Evolutionary conservation across 2,888 invertebrate species (phyloP).

Genomic region (Scaptomyza reducta): DNA sequence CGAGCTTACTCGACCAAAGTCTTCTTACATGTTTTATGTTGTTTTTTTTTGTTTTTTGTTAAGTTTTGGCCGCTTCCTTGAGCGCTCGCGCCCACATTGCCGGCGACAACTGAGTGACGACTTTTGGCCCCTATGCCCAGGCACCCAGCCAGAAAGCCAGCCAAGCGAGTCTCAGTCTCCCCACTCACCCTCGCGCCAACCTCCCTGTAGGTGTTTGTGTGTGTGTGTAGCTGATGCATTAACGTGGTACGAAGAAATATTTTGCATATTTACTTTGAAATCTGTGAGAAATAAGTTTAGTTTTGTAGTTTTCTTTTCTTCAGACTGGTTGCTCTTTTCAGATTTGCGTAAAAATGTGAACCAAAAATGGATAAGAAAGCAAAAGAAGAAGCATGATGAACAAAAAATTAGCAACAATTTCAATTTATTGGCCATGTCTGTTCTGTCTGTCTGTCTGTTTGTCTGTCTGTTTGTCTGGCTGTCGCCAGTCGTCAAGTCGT

Average conservation of each 20-base stretch:
- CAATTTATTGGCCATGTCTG: conserved; percentile 66
- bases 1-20: too few species aligned
- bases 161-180: conserved; percentile 43
- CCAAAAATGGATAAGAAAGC: background rate
- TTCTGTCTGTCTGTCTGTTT: conserved; percentile 27
- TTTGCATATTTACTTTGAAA: conserved; percentile 78
- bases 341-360: conserved; percentile 13
- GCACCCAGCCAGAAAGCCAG: conserved; percentile 21
- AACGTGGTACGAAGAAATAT: conserved; percentile 76
- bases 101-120: conserved; percentile 56
- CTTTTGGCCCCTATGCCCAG: conserved; percentile 50
- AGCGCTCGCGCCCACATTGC: conserved; percentile 47
- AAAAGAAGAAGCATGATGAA: background rate
- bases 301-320: conserved; percentile 21
- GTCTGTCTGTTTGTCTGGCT: conserved; percentile 1
- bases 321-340: background rate
- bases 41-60: conserved; percentile 16
- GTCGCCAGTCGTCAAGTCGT: background rate
- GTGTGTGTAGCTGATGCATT: conserved; percentile 61
- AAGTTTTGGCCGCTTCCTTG: conserved; percentile 25
- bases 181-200: background rate
- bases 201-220: background rate
- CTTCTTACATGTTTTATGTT: too few species aligned
- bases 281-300: conserved; percentile 66
- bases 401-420: conserved; percentile 59